Conservation (phyloP, 2,888 invertebrate genomes). For the Psococerastis gibbosa region DNA sequence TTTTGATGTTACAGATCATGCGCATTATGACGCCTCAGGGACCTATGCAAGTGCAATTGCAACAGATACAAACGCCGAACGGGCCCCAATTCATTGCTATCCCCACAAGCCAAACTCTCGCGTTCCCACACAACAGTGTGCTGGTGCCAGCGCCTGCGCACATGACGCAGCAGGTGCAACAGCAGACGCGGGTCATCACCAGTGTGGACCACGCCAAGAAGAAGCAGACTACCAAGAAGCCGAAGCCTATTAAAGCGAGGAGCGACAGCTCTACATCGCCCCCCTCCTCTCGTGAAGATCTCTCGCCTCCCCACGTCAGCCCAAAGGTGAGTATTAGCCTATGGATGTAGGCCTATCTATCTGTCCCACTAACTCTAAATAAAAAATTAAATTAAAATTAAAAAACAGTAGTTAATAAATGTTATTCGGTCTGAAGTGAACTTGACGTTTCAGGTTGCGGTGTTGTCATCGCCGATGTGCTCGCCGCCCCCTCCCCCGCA, state of each 20-base stretch:
- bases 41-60: slow-evolving; percentile 27
- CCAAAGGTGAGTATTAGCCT: not conserved
- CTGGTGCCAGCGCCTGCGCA: slow-evolving; percentile 4
- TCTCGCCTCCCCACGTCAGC: not conserved
- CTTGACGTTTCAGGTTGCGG: not conserved
- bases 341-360: too few relatives aligned
- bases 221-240: too few relatives aligned
- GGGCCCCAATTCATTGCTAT: slow-evolving; percentile 29
- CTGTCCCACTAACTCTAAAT: too few relatives aligned
- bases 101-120: slow-evolving; percentile 19
- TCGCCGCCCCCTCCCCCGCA: not conserved
- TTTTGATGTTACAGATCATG: slow-evolving; percentile 21
- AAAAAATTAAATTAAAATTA: too few relatives aligned
- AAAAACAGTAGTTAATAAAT: too few relatives aligned
- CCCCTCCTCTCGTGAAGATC: not conserved
- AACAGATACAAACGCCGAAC: slow-evolving; percentile 30
- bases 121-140: slow-evolving; percentile 14
- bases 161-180: slow-evolving; percentile 19
- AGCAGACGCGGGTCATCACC: too few relatives aligned
- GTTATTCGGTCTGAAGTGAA: too few relatives aligned
- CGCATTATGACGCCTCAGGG: slow-evolving; percentile 23
- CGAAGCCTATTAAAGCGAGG: not conserved
- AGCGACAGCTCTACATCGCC: not conserved
- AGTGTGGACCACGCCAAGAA: too few relatives aligned
- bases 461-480: not conserved